Base-by-base conservation (phyloP, 2,797 vertebrate genomes). In the Percopsis omiscomaycus region DNA sequence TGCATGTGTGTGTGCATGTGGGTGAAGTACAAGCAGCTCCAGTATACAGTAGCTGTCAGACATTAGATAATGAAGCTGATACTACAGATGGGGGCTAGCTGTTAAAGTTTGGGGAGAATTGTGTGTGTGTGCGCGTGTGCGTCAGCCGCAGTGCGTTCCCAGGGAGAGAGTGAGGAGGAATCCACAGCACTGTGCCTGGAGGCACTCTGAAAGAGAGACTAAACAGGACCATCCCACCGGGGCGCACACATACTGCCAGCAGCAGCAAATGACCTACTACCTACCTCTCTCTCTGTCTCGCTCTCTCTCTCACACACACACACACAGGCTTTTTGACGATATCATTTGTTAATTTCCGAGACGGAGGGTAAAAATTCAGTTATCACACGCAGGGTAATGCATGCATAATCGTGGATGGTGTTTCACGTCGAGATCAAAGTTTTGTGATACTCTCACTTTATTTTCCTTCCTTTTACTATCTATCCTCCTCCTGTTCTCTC, bases 171-270 rank as follows among this genome's bases (percentile, higher is more conserved):
- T 86, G 88, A 84, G 86, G 86, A 90, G 92, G 91, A 93, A 94
- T 95, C 92, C 89, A 94, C 91, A 90, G 90, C 46, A 90, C 82
- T 92, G 61, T 84, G 94, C 94, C 93, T 91, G 84, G 32, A 87
- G 94, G 95, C 92, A 88, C 84, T 89, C 88, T 93, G 90, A 84
- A 89, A 93, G 85, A 92, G 89, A 94, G 95, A 93, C 93, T 93
- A 95, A 95, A 96, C 93, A 96, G 95, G 91, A 85, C 87, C 85
- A 89, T 94, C 91, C 92, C 92, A 87, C 76, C 88, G 93, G 93
- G 92, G 94, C 82, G 83, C 75, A 65, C 86, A 89, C 77, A 89
- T 81, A 94, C 88, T 42, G 94, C 94, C 94, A 90, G 86, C 84
- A 94, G 94, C 92, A 79, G 80, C 86, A 90, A 92, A 95, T 92